These are phyloP conservation scores for Escarpia spicata DNA, from an alignment of 2,888 invertebrate species.

Conservation along the genomic window DNA sequence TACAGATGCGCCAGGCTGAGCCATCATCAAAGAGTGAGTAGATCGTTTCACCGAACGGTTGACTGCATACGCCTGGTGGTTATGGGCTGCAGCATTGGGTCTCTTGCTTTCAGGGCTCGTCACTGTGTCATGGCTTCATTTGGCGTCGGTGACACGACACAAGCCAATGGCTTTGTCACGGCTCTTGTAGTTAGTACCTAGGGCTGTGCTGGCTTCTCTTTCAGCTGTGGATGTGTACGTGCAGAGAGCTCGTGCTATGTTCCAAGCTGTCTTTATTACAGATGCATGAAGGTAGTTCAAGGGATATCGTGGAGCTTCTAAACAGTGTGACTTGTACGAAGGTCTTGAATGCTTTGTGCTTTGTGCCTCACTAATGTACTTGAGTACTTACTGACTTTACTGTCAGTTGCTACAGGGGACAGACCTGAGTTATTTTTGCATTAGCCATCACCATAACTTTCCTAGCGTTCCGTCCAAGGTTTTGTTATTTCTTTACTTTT, in stretches of 20 bases:
- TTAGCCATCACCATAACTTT: no score
- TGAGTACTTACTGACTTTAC: not conserved
- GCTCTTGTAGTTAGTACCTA: not conserved
- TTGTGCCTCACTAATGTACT: constrained; percentile 8
- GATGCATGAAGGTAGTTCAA: not conserved
- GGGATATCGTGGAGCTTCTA: not conserved
- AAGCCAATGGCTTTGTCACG: not conserved
- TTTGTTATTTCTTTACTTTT: not conserved
- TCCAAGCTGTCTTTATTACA: not conserved
- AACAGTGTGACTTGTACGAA: not conserved
- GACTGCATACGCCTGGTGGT: constrained; percentile 20
- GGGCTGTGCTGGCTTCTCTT: constrained; percentile 20
- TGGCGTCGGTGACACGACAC: not conserved
- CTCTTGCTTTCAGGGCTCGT: constrained; percentile 19
- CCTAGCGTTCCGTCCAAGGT: not conserved
- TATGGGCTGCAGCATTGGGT: constrained; percentile 14
- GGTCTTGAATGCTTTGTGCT: not conserved
- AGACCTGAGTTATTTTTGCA: not conserved
- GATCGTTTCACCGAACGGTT: constrained; percentile 3
- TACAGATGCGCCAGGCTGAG: not conserved
- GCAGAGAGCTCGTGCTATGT: not conserved
- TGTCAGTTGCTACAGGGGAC: not conserved
- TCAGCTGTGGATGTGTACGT: not conserved
- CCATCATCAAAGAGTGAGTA: not conserved
- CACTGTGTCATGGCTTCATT: not conserved